These are phyloP conservation scores for Microplitis manilae DNA, from an alignment of 2,888 invertebrate species.

Conservation along the genomic window DNA sequence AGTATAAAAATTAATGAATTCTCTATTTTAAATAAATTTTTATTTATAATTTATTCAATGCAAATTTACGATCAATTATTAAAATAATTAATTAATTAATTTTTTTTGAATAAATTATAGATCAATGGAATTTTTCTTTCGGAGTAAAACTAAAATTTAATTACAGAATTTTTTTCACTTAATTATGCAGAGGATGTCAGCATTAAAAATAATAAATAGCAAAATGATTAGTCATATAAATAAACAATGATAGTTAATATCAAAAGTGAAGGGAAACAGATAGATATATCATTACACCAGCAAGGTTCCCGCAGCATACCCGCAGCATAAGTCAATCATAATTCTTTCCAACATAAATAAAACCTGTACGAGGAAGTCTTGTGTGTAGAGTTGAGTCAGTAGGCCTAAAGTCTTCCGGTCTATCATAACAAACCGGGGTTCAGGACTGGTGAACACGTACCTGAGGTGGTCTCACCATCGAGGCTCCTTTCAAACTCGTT, in stretches of 20 bases:
- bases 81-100: too few relatives aligned
- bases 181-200: too few relatives aligned
- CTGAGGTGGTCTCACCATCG: constrained; percentile 52
- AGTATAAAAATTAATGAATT: too few relatives aligned
- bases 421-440: constrained; percentile 50
- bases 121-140: too few relatives aligned
- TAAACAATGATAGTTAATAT: background rate
- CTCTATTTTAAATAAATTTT: too few relatives aligned
- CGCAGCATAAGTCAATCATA: background rate
- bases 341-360: background rate
- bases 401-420: constrained; percentile 41
- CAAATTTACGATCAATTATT: too few relatives aligned
- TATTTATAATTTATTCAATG: too few relatives aligned
- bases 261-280: background rate
- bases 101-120: too few relatives aligned
- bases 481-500: constrained; percentile 46
- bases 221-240: background rate
- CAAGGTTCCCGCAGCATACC: background rate
- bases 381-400: constrained; percentile 18
- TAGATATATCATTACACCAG: background rate
- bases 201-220: background rate
- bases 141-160: too few relatives aligned
- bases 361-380: background rate
- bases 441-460: background rate
- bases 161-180: too few relatives aligned